Evolutionary conservation across 2,888 invertebrate species (phyloP), one percentile per base, ranked within the genome.

Genomic region (Tipula confusa): DNA sequence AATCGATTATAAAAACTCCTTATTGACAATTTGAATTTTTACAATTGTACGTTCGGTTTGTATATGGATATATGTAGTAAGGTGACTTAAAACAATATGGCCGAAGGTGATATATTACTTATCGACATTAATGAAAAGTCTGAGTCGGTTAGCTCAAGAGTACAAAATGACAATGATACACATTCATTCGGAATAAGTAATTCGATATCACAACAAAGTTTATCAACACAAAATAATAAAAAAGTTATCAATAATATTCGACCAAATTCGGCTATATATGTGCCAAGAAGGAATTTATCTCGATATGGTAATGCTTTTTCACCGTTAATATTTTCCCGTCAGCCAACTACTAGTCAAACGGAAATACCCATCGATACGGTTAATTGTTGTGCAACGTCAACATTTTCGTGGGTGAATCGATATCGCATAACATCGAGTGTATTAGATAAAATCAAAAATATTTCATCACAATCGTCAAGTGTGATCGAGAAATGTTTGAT

Each of bases 311-410:
- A 83, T 18, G 84, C 84, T n/a, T 43, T 85, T n/a, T 64, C 38
- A 9, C 38, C 84, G 29, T 82, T 84, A 13, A 11, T 85, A 28
- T 84, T 84, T 82, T 84, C 24, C 29, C 29, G 80, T 0, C 80
- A 29, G n/a, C 13, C 79, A 31, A 24, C 15, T 18, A 38, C 15
- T 15, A 84, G 82, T 48, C 29, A 36, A 81, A 81, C 81, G 11
- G 84, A 85, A 38, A 36, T 85, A 28, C 84, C 84, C 1, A 83
- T 85, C 31, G 85, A 85, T 83, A 38, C 79, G 2, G 79, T 84
- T 81, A 84, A 84, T 64, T 85, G 85, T 80, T 83, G 33, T 38
- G 84, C 85, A 31, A 85, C 84, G 64, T 28, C 84, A 11, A 82
- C 85, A 24, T 85, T 85, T 36, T 83, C 81, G 0, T 85, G 85